phyloP scores from a whole-genome alignment of 1,140 invertebrate genomes.

The Tetramorium parvispinum region DNA sequence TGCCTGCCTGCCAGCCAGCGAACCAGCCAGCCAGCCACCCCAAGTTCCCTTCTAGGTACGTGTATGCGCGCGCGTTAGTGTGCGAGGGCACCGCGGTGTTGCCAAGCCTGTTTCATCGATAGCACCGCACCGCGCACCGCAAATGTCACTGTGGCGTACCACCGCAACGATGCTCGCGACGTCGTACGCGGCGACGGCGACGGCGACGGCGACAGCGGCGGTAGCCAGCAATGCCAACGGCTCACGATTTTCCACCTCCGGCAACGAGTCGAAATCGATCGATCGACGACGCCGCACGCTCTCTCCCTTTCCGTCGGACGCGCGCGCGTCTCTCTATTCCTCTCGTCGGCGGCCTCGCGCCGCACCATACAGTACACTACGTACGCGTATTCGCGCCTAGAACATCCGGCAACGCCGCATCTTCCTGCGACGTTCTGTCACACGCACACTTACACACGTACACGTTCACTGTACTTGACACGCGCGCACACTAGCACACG shows the following conservation, averaged over 20 bases:
- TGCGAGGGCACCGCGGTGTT: slow-evolving; percentile 77
- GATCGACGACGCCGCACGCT: slow-evolving; percentile 32
- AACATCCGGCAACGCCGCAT: slow-evolving; percentile 71
- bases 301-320: neutral
- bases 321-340: slow-evolving; percentile 1
- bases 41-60: slow-evolving; percentile 75
- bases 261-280: slow-evolving; percentile 43
- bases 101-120: slow-evolving; percentile 77
- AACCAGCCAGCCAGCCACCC: slow-evolving; percentile 75
- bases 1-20: slow-evolving; percentile 14
- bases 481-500: neutral
- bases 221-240: neutral
- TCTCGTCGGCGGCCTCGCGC: neutral
- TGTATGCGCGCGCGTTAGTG: slow-evolving; percentile 67
- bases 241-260: slow-evolving; percentile 28
- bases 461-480: neutral
- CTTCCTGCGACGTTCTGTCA: slow-evolving; percentile 78
- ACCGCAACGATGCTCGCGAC: slow-evolving; percentile 37
- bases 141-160: slow-evolving; percentile 70
- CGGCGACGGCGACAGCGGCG: neutral
- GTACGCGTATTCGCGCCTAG: slow-evolving; percentile 62
- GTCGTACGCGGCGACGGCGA: neutral
- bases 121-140: slow-evolving; percentile 54
- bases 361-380: slow-evolving; percentile 6
- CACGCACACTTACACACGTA: slow-evolving; percentile 58